phyloP scores from a whole-genome alignment of 2,888 invertebrate genomes.

The Caenorhabditis panamensis region DNA sequence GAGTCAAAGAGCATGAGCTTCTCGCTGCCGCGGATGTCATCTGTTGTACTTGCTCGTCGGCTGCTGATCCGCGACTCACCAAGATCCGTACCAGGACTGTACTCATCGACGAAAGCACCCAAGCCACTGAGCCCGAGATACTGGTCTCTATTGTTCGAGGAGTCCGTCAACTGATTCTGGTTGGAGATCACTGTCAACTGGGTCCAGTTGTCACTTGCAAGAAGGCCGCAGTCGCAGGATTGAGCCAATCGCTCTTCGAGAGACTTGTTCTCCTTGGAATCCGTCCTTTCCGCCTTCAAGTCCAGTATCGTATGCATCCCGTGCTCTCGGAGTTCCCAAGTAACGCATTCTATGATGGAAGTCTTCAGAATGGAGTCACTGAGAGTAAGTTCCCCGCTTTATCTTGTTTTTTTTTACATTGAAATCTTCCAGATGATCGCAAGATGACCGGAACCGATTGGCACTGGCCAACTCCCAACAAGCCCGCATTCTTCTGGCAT shows the following conservation, averaged over 20 bases:
- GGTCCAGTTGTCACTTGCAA: constrained; percentile 98
- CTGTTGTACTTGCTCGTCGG: constrained; percentile 98
- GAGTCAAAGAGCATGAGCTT: constrained; percentile 63
- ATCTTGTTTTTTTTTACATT: not conserved
- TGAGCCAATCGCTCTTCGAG: constrained; percentile 97
- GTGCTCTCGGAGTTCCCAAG: constrained; percentile 97
- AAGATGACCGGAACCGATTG: constrained; percentile 93
- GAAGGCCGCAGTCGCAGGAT: constrained; percentile 94
- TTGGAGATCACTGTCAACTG: constrained; percentile 98
- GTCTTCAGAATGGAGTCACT: constrained; percentile 98
- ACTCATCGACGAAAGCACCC: constrained; percentile 83
- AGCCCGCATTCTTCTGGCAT: constrained; percentile 99
- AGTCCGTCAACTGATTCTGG: constrained; percentile 95
- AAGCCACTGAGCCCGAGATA: constrained; percentile 83
- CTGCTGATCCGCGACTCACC: constrained; percentile 94
- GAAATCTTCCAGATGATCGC: constrained; percentile 87
- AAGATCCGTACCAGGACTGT: constrained; percentile 82
- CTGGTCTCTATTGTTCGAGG: constrained; percentile 99
- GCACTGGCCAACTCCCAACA: constrained; percentile 96
- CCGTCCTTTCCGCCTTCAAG: constrained; percentile 87
- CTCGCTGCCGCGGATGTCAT: constrained; percentile 93
- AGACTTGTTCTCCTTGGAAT: constrained; percentile 96
- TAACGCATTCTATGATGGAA: constrained; percentile 99
- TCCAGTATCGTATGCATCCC: constrained; percentile 99
- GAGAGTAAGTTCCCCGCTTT: constrained; percentile 85